phyloP scores from a whole-genome alignment of 1,140 invertebrate genomes.

The Sminthurinus signatus region DNA sequence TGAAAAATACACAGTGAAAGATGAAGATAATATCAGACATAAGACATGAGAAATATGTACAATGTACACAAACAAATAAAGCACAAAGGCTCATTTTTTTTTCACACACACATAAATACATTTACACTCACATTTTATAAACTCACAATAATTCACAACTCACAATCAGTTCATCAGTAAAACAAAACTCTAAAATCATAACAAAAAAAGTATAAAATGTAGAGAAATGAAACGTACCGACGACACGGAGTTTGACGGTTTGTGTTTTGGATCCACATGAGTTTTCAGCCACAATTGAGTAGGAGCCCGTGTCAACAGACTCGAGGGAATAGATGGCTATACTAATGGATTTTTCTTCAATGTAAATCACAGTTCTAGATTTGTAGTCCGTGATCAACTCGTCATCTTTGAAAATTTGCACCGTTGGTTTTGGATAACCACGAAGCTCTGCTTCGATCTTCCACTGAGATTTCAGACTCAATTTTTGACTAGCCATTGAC shows the following conservation, averaged over 20 bases:
- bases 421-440: slow-evolving; percentile 61
- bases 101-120: too few relatives aligned
- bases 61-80: background rate
- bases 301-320: slow-evolving; percentile 58
- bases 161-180: too few relatives aligned
- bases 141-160: too few relatives aligned
- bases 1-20: background rate
- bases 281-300: slow-evolving; percentile 54
- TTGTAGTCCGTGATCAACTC: slow-evolving; percentile 47
- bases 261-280: slow-evolving; percentile 60
- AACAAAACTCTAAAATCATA: too few relatives aligned
- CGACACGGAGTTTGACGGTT: slow-evolving; percentile 69
- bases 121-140: too few relatives aligned
- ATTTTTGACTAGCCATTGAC: slow-evolving; percentile 54
- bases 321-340: slow-evolving; percentile 57
- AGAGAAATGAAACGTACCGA: slow-evolving; percentile 53
- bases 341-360: slow-evolving; percentile 53
- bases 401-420: slow-evolving; percentile 60
- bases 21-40: background rate
- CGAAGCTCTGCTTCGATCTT: slow-evolving; percentile 55
- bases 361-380: slow-evolving; percentile 51
- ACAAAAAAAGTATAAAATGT: too few relatives aligned
- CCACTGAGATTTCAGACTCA: slow-evolving; percentile 56
- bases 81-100: background rate
- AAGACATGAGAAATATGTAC: background rate